phyloP scores from a whole-genome alignment of 2,113 vertebrate species.

The Anolis sagrei region DNA sequence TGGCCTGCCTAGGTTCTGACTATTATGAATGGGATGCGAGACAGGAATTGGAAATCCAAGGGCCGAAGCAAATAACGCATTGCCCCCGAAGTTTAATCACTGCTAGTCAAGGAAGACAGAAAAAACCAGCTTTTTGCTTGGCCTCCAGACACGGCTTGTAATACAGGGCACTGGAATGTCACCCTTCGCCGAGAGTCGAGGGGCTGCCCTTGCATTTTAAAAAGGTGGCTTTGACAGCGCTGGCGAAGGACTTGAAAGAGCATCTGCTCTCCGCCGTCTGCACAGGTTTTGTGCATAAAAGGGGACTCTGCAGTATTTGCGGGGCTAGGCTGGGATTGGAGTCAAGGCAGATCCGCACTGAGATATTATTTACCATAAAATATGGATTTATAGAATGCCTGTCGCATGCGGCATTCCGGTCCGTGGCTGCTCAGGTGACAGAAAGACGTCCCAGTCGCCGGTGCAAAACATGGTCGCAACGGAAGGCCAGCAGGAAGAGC shows the following conservation, averaged over 20 bases:
- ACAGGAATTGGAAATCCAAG: conserved; percentile 17
- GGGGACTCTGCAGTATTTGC: not conserved
- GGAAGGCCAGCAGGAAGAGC: not conserved
- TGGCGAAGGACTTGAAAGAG: not conserved
- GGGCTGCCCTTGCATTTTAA: conserved; percentile 32
- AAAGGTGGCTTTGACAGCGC: conserved; percentile 10
- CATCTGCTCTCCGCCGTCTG: not conserved
- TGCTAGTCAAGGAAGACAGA: conserved; percentile 8
- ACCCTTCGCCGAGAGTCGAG: not conserved
- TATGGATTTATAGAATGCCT: not conserved
- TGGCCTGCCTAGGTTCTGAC: not conserved
- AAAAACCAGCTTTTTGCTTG: conserved; percentile 9
- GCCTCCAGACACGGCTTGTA: conserved; percentile 6
- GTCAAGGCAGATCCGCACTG: conserved; percentile 9
- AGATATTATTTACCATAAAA: conserved; percentile 31
- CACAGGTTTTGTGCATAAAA: not conserved
- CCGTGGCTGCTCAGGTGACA: not conserved
- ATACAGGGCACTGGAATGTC: conserved; percentile 6
- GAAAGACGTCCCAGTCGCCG: conserved; percentile 10
- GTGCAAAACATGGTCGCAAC: not conserved
- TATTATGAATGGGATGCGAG: conserved; percentile 3
- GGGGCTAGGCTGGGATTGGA: conserved; percentile 3
- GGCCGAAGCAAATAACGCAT: conserved; percentile 10
- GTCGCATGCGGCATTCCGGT: not conserved
- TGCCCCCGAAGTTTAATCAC: conserved; percentile 28